Conservation (phyloP, 1,140 invertebrate genomes). For the Lepeophtheirus salmonis region DNA sequence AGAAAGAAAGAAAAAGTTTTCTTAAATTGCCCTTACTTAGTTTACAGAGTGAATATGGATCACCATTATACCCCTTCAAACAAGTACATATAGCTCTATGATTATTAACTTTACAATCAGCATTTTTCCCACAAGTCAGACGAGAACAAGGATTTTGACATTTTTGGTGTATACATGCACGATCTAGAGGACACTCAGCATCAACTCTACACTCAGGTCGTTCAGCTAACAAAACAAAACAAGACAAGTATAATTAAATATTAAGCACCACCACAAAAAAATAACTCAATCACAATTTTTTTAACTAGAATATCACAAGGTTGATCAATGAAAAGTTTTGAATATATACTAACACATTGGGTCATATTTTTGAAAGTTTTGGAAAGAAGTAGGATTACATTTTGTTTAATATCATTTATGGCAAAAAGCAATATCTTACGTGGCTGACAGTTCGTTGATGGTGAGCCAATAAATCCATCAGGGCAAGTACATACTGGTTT, state of each 20-base stretch:
- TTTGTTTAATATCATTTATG: too few species aligned
- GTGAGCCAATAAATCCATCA: slow-evolving; percentile 28
- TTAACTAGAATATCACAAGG: too few species aligned
- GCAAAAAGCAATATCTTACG: slow-evolving; percentile 1
- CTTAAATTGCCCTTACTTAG: slow-evolving; percentile 31
- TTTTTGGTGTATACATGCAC: slow-evolving; percentile 33
- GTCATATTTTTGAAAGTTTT: too few species aligned
- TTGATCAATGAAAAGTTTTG: too few species aligned
- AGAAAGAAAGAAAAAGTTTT: not conserved
- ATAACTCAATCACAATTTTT: too few species aligned
- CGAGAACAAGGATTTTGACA: slow-evolving; percentile 26
- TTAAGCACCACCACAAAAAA: too few species aligned
- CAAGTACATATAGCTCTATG: slow-evolving; percentile 22
- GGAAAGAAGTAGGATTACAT: too few species aligned
- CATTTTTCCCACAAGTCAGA: slow-evolving; percentile 45
- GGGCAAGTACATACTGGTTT: slow-evolving; percentile 46
- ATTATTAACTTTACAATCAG: slow-evolving; percentile 38
- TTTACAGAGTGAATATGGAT: slow-evolving; percentile 36
- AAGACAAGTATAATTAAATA: too few species aligned
- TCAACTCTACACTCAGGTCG: slow-evolving; percentile 25
- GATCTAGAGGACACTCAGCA: slow-evolving; percentile 21
- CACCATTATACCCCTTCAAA: slow-evolving; percentile 37
- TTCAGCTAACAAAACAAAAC: not conserved
- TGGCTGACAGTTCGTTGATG: slow-evolving; percentile 21
- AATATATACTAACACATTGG: too few species aligned